These are phyloP conservation scores for Synergus gifuensis DNA, from an alignment of 2,888 invertebrate genomes.

Conservation along the genomic window DNA sequence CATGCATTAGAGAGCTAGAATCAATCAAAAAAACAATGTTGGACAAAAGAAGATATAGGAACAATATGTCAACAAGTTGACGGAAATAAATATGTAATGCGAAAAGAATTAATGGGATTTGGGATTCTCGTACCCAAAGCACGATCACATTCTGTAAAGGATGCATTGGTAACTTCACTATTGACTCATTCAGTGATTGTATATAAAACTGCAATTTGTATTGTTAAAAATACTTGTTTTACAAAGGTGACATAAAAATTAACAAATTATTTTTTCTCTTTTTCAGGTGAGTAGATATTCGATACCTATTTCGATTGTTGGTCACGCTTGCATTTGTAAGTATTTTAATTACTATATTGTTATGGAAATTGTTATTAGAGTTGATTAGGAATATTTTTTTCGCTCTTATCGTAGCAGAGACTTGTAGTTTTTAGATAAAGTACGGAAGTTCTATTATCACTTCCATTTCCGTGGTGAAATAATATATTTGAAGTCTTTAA, in stretches of 20 bases:
- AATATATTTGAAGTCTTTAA: no score
- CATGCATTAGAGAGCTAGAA: neutral
- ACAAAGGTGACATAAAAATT: neutral
- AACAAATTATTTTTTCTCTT: neutral
- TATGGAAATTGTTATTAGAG: neutral
- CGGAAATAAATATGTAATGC: neutral
- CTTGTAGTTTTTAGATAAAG: neutral
- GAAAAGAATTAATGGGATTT: neutral
- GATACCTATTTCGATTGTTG: neutral
- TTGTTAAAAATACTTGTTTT: neutral
- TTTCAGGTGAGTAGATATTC: conserved; percentile 8
- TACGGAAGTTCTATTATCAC: conserved; percentile 1
- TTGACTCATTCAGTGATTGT: neutral
- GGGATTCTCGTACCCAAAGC: conserved; percentile 13
- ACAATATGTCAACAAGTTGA: neutral
- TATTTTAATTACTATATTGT: neutral
- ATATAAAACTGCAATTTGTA: no score
- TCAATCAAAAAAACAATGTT: neutral
- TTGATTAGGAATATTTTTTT: neutral
- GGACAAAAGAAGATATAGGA: neutral
- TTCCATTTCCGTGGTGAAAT: neutral
- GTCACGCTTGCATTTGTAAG: neutral
- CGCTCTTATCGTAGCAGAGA: neutral
- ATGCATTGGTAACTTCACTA: neutral
- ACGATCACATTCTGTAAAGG: conserved; percentile 2